phyloP scores from a whole-genome alignment of 2,113 vertebrate genomes.

The Turnix velox region DNA sequence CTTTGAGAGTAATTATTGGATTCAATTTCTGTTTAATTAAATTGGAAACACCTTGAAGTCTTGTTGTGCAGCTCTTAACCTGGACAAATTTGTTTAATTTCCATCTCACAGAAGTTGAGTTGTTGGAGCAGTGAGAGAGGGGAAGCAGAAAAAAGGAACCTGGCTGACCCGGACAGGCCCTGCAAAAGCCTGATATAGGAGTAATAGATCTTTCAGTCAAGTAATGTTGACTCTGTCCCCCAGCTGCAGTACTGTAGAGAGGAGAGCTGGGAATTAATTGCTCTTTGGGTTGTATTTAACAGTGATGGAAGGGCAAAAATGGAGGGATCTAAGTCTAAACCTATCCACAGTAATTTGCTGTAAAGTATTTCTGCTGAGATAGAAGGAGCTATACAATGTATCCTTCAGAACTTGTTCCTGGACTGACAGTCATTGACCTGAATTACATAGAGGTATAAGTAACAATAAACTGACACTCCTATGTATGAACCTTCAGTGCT shows the following conservation, averaged over 20 bases:
- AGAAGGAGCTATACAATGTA: neutral
- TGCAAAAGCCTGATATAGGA: neutral
- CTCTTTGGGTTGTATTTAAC: neutral
- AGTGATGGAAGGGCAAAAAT: neutral
- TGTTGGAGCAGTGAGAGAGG: neutral
- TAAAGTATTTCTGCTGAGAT: neutral
- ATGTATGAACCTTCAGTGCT: fast-evolving
- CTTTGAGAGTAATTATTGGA: neutral
- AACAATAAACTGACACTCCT: neutral
- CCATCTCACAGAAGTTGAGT: neutral
- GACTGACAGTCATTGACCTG: fast-evolving
- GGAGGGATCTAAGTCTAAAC: neutral
- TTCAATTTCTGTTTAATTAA: neutral
- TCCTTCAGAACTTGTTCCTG: neutral
- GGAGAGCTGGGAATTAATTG: neutral
- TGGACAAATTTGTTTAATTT: neutral
- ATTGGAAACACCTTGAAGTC: neutral
- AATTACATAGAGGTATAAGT: neutral
- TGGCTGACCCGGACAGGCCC: neutral
- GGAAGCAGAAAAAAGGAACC: neutral
- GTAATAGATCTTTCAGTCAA: fast-evolving
- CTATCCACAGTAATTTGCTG: neutral
- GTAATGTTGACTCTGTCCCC: neutral
- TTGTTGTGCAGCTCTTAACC: neutral
- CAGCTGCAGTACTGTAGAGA: neutral